These are phyloP conservation scores for Torymus aiolomorphi DNA, from an alignment of 2,888 invertebrate species.

Conservation along the genomic window DNA sequence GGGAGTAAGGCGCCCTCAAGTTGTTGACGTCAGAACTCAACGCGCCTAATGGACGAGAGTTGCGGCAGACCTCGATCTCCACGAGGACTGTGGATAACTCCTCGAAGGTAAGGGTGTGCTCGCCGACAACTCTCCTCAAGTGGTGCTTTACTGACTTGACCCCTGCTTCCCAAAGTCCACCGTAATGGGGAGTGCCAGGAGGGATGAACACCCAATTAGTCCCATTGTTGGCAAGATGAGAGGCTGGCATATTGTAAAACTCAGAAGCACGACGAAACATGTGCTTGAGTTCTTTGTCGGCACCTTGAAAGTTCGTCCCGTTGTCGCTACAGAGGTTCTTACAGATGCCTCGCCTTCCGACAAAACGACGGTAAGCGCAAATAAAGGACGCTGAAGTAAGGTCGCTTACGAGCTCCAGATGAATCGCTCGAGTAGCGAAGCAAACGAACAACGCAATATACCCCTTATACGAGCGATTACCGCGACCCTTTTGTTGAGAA, in stretches of 20 bases:
- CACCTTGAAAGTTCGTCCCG: conserved; percentile 48
- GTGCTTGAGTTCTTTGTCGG: conserved; percentile 31
- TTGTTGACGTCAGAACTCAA: background rate
- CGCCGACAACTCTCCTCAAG: background rate
- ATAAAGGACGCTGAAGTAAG: conserved; percentile 13
- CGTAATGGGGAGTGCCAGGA: conserved; percentile 56
- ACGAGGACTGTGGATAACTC: conserved; percentile 11
- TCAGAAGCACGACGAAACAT: background rate
- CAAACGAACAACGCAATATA: conserved; percentile 44
- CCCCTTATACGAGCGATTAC: conserved; percentile 31
- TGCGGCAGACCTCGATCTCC: background rate
- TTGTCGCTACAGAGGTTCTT: conserved; percentile 44
- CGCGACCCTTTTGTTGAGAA: conserved; percentile 3
- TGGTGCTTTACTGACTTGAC: conserved; percentile 52
- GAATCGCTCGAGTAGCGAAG: conserved; percentile 9
- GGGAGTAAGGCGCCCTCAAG: background rate
- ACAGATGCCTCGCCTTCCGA: conserved; percentile 41
- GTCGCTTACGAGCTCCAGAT: conserved; percentile 9
- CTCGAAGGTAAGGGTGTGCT: conserved; percentile 36
- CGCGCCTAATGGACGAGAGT: background rate
- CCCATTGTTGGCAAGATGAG: conserved; percentile 40
- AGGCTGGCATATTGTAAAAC: conserved; percentile 14
- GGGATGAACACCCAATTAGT: conserved; percentile 64
- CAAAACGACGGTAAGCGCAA: background rate
- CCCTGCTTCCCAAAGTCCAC: conserved; percentile 64